Base-by-base conservation (phyloP, 2,888 invertebrate genomes). In the Andricus curvator region DNA sequence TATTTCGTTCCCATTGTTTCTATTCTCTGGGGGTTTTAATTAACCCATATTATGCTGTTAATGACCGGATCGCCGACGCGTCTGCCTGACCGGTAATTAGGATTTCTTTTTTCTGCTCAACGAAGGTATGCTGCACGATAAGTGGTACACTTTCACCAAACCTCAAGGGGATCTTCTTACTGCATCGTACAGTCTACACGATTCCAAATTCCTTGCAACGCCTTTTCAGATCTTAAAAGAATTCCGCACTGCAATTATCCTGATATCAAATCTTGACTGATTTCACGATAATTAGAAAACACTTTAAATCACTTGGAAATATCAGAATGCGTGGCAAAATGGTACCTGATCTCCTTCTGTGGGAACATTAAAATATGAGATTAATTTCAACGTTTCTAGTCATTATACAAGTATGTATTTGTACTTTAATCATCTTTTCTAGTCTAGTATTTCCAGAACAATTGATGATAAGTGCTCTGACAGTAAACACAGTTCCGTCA, bases 111-210 rank as follows among this genome's bases (percentile, higher is more conserved):
- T 79, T 77, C 78, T 81, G 77, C 83, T 80, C 81, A 80, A 81
- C 77, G 79, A 77, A 81, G 79, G 77, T 78, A 78, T 84, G 81
- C 84, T 78, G 78, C 77, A 76, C 41, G 83, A 78, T 84, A 83
- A 84, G 85, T 83, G 78, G 85, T 86, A 86, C 87, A 88, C 88
- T 88, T 88, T 88, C 87, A 85, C 87, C 87, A 66, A 81, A 77
- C 77, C 77, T 70, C 48, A 25, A 48, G 66, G 78, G 76, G 48
- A 48, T 48, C 17, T 48, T 70, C 48, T 51, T 44, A 48, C 29
- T 70, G 56, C 74, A 51, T 70, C 66, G 70, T 60, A 41, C 78
- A 60, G 66, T 33, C 74, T 68, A n/a, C 25, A 44, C n/a, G 68
- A 81, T 77, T 81, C 56, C 56, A 74, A 74, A 74, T 74, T 74